phyloP scores from a whole-genome alignment of 2,797 vertebrate genomes.

The Enteromius anoplus region DNA sequence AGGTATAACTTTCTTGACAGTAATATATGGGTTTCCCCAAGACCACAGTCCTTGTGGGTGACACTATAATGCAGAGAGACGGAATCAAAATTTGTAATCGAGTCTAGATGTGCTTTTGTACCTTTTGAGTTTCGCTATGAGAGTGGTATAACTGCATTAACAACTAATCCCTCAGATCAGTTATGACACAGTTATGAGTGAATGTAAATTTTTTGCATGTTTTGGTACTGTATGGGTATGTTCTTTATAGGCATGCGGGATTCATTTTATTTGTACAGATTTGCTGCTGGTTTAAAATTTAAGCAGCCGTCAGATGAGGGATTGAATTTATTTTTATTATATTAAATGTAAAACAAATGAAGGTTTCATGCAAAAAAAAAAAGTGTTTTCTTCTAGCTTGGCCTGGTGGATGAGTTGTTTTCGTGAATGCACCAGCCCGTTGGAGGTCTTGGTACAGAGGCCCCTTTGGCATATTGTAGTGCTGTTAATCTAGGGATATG shows the following conservation, averaged over 20 bases:
- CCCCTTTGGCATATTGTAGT: slow-evolving; percentile 41
- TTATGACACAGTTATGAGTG: background rate
- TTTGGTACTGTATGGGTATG: background rate
- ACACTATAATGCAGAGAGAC: background rate
- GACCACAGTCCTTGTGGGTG: background rate
- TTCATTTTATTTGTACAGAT: background rate
- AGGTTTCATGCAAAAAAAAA: background rate
- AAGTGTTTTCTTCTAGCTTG: slow-evolving; percentile 20
- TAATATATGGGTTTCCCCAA: background rate
- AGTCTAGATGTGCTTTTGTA: background rate
- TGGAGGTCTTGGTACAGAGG: slow-evolving; percentile 36
- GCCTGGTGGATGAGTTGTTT: slow-evolving; percentile 3
- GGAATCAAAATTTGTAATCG: background rate
- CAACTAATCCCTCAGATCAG: background rate
- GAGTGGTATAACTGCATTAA: background rate
- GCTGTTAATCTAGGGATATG: slow-evolving; percentile 46
- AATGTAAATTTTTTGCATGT: background rate
- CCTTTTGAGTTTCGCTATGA: background rate
- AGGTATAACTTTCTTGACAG: background rate
- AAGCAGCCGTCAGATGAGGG: background rate
- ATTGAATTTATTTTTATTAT: background rate
- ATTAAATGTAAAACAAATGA: slow-evolving; percentile 5
- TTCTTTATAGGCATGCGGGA: background rate
- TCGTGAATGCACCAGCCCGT: slow-evolving; percentile 3
- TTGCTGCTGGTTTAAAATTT: background rate